A percentile compares a stretch with the other conserved stretches of the same genome.
Evolutionary conservation across 2,888 invertebrate species (phyloP).

Genomic region (Cyaniris semiargus): DNA sequence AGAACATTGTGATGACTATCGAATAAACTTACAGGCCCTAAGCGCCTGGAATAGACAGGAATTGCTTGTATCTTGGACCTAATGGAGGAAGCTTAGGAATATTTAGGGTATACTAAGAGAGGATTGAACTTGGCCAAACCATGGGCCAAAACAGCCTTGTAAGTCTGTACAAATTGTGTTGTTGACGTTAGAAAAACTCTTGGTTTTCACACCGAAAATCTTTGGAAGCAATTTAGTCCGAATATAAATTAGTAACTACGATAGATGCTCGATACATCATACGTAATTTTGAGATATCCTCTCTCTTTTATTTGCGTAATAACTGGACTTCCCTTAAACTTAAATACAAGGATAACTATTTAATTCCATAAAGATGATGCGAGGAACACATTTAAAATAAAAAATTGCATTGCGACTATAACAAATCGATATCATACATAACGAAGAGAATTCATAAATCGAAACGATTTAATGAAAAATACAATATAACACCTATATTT

Average conservation of each 20-base stretch:
- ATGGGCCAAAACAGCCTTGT: too few species aligned
- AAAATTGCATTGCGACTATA: not conserved
- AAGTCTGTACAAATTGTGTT: too few species aligned
- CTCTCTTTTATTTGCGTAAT: not conserved
- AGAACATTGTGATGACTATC: slow-evolving; percentile 19
- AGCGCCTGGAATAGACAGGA: not conserved
- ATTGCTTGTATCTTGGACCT: not conserved
- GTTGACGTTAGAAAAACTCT: too few species aligned
- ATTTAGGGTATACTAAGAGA: not conserved
- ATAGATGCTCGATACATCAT: too few species aligned
- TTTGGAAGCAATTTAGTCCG: too few species aligned
- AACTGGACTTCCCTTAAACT: not conserved
- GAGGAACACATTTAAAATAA: not conserved
- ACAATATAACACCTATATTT: slow-evolving; percentile 4
- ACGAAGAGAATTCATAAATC: not conserved
- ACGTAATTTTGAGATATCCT: too few species aligned
- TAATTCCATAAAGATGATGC: not conserved
- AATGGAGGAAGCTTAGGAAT: not conserved
- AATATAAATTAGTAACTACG: too few species aligned
- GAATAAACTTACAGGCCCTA: not conserved
- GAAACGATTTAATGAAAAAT: not conserved
- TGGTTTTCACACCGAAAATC: too few species aligned
- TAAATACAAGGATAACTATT: not conserved
- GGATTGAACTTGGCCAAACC: too few species aligned
- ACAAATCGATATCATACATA: not conserved